Percentiles rank a stretch among this genome's conserved stretches.
Conservation (phyloP, 2,888 invertebrate species). For the Lissonota sp. region DNA sequence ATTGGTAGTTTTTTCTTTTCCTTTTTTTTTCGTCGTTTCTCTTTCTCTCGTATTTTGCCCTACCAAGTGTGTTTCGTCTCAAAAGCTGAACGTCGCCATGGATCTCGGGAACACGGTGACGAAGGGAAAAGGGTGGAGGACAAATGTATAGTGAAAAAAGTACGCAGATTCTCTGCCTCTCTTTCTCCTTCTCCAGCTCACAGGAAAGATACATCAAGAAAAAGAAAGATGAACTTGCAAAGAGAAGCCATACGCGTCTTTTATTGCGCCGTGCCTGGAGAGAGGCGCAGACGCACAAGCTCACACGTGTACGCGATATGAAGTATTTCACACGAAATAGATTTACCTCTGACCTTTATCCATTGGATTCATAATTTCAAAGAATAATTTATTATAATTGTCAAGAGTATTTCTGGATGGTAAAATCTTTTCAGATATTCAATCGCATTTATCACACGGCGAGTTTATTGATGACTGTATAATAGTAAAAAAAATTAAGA, state of each 20-base stretch:
- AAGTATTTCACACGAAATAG: too few species aligned
- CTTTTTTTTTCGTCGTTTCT: constrained; percentile 18
- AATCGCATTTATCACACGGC: too few species aligned
- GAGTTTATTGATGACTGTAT: too few species aligned
- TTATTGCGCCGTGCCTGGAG: constrained; percentile 17
- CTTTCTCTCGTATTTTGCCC: constrained; percentile 38
- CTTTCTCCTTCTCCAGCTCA: constrained; percentile 49
- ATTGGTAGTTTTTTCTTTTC: constrained; percentile 9
- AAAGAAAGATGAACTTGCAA: constrained; percentile 9
- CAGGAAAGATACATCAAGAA: background rate
- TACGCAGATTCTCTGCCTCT: constrained; percentile 32
- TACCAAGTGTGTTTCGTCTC: constrained; percentile 12
- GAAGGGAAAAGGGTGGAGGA: constrained; percentile 13
- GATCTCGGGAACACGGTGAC: background rate
- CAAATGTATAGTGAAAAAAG: constrained; percentile 34
- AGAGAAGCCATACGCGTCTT: constrained; percentile 17
- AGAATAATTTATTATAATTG: too few species aligned
- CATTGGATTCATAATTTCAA: too few species aligned
- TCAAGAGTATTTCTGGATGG: too few species aligned
- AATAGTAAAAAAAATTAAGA: too few species aligned
- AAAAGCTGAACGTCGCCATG: constrained; percentile 20
- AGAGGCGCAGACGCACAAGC: constrained; percentile 52
- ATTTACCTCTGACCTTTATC: too few species aligned
- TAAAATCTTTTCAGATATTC: too few species aligned
- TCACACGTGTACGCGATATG: constrained; percentile 11